Evolutionary conservation across 2,888 invertebrate species (phyloP).

Genomic region (Enchytraeus crypticus): DNA sequence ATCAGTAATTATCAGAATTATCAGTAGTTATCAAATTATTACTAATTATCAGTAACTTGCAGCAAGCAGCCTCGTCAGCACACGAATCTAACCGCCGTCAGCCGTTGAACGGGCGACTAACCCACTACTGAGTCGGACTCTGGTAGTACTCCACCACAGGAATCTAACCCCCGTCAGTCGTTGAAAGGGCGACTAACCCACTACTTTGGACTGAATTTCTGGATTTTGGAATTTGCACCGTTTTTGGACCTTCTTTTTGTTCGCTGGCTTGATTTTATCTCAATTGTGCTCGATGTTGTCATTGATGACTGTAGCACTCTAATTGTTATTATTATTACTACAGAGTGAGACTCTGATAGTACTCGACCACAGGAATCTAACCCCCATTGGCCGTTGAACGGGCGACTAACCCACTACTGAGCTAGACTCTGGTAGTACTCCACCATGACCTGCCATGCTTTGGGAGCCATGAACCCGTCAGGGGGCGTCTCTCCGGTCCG

Average conservation of each 20-base stretch:
- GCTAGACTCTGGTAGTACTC: slow-evolving; percentile 24
- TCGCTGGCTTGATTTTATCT: too few species aligned
- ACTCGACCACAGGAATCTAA: not conserved
- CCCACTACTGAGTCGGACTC: not conserved
- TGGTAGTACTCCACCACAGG: slow-evolving; percentile 28
- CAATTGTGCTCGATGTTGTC: too few species aligned
- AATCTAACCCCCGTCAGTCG: slow-evolving; percentile 69
- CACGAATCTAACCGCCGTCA: not conserved
- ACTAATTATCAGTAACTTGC: too few species aligned
- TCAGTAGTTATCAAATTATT: too few species aligned
- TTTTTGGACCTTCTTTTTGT: too few species aligned
- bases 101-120: not conserved
- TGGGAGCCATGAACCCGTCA: slow-evolving; percentile 90
- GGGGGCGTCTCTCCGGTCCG: slow-evolving; percentile 78
- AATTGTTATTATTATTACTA: too few species aligned
- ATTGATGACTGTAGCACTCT: too few species aligned
- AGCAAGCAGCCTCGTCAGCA: too few species aligned
- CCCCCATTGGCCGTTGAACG: not conserved
- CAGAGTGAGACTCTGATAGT: too few species aligned
- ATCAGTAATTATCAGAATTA: too few species aligned
- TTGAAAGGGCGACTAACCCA: slow-evolving; percentile 51
- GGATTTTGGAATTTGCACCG: too few species aligned
- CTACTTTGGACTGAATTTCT: too few species aligned
- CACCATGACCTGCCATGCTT: slow-evolving; percentile 50
- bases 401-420: not conserved